phyloP scores from a whole-genome alignment of 1,140 invertebrate species.

The Zaprionus vittiger region DNA sequence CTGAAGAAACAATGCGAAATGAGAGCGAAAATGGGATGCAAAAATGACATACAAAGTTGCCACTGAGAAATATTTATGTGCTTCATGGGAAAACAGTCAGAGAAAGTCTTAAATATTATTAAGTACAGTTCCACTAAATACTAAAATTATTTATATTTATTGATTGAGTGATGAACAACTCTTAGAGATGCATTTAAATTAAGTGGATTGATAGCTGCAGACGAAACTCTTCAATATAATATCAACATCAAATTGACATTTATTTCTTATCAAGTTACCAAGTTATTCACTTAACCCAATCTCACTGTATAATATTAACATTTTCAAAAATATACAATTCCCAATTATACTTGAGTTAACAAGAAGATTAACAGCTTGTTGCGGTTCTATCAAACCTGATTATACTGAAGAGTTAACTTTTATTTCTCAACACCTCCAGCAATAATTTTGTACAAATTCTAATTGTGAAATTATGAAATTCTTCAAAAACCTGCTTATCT shows the following conservation, averaged over 20 bases:
- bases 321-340: neutral
- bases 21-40: slow-evolving; percentile 18
- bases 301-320: neutral
- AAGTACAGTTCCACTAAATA: neutral
- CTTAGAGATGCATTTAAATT: neutral
- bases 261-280: slow-evolving; percentile 2
- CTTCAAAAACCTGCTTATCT: slow-evolving; percentile 26
- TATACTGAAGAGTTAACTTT: neutral
- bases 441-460: neutral
- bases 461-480: slow-evolving; percentile 1
- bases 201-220: no score
- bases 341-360: neutral
- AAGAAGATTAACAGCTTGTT: neutral
- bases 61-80: neutral
- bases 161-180: neutral
- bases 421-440: neutral
- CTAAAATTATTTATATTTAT: no score
- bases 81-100: slow-evolving; percentile 5
- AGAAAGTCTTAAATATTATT: neutral
- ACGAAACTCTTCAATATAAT: neutral
- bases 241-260: neutral
- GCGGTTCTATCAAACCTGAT: neutral
- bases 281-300: neutral
- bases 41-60: slow-evolving; percentile 40
- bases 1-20: slow-evolving; percentile 7